These are phyloP conservation scores for fruit fly (Drosophila melanogaster) DNA, from an alignment of 1,140 invertebrate genomes.

Conservation along the genomic window Release_6_plus_ISO1_MT NT_037436.4:13165001-13165500, in stretches of 20 bases:
- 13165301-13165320: constrained; percentile 29
- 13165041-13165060: background rate
- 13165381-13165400: constrained; percentile 70
- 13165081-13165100: no score
- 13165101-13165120: background rate
- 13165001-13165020: background rate
- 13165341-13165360: constrained; percentile 64
- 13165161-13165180: background rate
- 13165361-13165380: constrained; percentile 64
- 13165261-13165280: constrained; percentile 3
- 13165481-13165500: constrained; percentile 77
- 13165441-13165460: constrained; percentile 72
- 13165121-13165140: background rate
- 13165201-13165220: background rate
- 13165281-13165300: constrained; percentile 25
- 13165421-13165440: constrained; percentile 40
- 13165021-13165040: constrained; percentile 6
- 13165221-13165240: background rate
- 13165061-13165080: background rate
- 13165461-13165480: constrained; percentile 73
- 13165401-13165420: constrained; percentile 2
- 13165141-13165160: no score
- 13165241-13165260: background rate
- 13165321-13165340: constrained; percentile 29
- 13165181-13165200: no score